Evolutionary conservation across 2,113 vertebrate genomes (phyloP), one percentile per base, ranked within the genome.

Genomic region (Cromileptes altivelis): DNA sequence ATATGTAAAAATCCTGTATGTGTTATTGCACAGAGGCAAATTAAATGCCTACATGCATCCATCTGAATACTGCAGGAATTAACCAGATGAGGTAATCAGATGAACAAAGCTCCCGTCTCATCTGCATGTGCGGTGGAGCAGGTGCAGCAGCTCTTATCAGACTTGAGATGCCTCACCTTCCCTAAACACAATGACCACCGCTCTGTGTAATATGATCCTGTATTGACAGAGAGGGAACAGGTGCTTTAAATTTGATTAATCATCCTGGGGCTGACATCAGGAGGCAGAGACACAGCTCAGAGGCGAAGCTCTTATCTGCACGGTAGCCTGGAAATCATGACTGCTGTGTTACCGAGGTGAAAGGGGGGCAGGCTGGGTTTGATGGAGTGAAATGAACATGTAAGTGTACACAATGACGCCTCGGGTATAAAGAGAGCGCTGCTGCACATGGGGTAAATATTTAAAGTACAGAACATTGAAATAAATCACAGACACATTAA

Each of bases 161-260:
- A 1, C 55, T 23, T 67, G 79, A 85, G 78, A 62, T 64, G 84
- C 87, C 81, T 88, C 77, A 91, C 80, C 84, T 90, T 82, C 61
- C 47, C 70, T 19, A 8, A 76, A 81, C 84, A 85, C 82, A 91
- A 91, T 65, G 75, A 33, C 77, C 42, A 49, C 53, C 1, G 56
- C 23, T 70, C 62, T 30, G 84, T 14, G 92, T 92, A 94, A 93
- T 78, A 71, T 23, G 91, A 94, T 86, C 81, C 84, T 11, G 69
- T 91, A 65, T 84, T 92, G 92, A 94, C 90, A 75, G 87, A 87
- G 82, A 81, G 85, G 80, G 90, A 90, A 94, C 94, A 93, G 93
- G 92, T 94, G 94, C 90, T 92, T 89, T 85, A 90, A 85, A 92
- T 91, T 53, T 89, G 91, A 94, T 94, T 89, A 92, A 92, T 88